Evolutionary conservation across 2,888 invertebrate species (phyloP).

Genomic region (Cheilosia vernalis): DNA sequence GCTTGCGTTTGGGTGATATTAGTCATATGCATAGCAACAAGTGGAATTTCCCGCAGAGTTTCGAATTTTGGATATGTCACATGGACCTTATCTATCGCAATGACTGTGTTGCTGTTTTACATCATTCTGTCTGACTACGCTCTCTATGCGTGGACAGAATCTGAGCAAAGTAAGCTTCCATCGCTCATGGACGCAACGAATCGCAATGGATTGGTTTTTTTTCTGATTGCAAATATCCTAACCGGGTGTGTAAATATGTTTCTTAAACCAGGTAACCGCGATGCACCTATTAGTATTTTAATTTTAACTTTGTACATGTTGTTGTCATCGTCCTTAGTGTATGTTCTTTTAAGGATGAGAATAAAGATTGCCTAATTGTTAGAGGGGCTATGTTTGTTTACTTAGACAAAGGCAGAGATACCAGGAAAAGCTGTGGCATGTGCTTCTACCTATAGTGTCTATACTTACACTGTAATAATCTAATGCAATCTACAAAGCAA

Average conservation of each 20-base stretch:
- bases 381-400: background rate
- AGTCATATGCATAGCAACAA: constrained; percentile 84
- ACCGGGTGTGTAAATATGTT: constrained; percentile 93
- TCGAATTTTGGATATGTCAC: constrained; percentile 92
- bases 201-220: constrained; percentile 92
- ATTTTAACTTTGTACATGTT: constrained; percentile 87
- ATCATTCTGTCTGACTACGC: constrained; percentile 83
- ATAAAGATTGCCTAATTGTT: constrained; percentile 78
- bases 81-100: constrained; percentile 89
- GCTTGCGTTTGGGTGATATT: constrained; percentile 83
- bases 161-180: constrained; percentile 83
- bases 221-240: constrained; percentile 91
- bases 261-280: constrained; percentile 86
- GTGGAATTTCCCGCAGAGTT: constrained; percentile 90
- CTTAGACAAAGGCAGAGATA: too few relatives aligned
- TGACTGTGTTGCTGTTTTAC: constrained; percentile 87
- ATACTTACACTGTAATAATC: too few relatives aligned
- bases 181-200: constrained; percentile 89
- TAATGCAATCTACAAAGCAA: too few relatives aligned
- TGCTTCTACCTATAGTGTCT: too few relatives aligned
- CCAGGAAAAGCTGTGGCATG: too few relatives aligned
- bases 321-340: constrained; percentile 77
- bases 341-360: constrained; percentile 77
- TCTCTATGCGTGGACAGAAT: constrained; percentile 54
- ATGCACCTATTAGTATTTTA: constrained; percentile 82